A percentile compares a stretch with the other conserved stretches of the same genome.
These are phyloP conservation scores for Lepisosteus oculatus DNA, from an alignment of 2,113 vertebrate species.

Conservation along the genomic window DNA sequence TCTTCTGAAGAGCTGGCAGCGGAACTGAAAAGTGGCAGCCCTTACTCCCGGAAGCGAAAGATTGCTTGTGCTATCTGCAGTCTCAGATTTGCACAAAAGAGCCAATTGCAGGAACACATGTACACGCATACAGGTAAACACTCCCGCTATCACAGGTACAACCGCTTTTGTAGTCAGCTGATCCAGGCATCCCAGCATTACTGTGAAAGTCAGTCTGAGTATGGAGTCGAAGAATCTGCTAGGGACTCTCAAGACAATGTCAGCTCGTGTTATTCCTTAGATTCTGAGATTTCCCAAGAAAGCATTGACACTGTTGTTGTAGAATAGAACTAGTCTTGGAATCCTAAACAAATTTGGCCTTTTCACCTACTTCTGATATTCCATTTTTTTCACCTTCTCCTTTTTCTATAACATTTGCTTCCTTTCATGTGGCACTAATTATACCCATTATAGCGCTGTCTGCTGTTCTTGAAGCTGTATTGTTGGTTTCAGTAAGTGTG, in stretches of 20 bases:
- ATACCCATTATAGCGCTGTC: not conserved
- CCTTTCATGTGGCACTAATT: constrained; percentile 2
- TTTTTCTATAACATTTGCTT: not conserved
- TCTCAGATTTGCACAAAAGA: constrained; percentile 81
- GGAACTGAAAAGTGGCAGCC: constrained; percentile 78
- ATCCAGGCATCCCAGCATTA: constrained; percentile 73
- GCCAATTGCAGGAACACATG: constrained; percentile 92
- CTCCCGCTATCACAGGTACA: constrained; percentile 74
- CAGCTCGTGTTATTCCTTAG: constrained; percentile 79
- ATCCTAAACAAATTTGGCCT: not conserved
- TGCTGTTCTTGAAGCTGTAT: not conserved
- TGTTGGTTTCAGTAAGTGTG: constrained; percentile 17
- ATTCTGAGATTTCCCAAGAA: constrained; percentile 84
- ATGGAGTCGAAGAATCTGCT: constrained; percentile 58
- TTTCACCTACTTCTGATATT: constrained; percentile 6
- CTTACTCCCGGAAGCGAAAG: constrained; percentile 86
- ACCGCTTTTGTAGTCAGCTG: constrained; percentile 66
- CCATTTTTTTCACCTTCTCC: constrained; percentile 8
- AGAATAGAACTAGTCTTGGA: constrained; percentile 57
- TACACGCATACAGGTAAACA: constrained; percentile 84
- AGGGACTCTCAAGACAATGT: constrained; percentile 74
- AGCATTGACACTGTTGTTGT: constrained; percentile 76
- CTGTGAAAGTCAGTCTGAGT: constrained; percentile 58
- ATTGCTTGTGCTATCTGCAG: constrained; percentile 85
- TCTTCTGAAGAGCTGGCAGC: constrained; percentile 72